phyloP scores from a whole-genome alignment of 1,140 invertebrate species.

The Drosophila setifemur region DNA sequence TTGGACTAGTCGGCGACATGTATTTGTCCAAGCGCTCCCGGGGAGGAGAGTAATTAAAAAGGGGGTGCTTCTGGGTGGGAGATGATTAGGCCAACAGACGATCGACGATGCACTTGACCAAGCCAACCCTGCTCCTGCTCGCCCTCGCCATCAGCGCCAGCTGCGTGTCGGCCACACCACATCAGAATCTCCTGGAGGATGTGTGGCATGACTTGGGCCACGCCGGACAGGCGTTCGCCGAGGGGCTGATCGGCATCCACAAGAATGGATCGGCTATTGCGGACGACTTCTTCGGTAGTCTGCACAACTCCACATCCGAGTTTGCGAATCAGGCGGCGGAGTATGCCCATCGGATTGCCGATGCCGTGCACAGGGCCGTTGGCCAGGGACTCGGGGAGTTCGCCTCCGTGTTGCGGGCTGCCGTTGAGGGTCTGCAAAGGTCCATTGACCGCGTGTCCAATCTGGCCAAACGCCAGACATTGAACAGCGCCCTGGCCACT shows the following conservation, averaged over 20 bases:
- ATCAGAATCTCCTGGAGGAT: neutral
- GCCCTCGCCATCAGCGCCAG: slow-evolving; percentile 41
- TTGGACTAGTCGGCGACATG: slow-evolving; percentile 15
- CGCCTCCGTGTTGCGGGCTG: neutral
- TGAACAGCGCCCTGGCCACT: neutral
- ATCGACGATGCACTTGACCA: slow-evolving; percentile 49
- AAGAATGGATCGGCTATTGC: slow-evolving; percentile 4
- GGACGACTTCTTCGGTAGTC: neutral
- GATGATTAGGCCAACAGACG: slow-evolving; percentile 15
- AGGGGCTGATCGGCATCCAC: neutral
- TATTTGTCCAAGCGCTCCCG: slow-evolving; percentile 2
- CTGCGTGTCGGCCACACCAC: slow-evolving; percentile 19
- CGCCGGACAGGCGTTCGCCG: slow-evolving; percentile 6
- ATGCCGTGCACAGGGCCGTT: slow-evolving; percentile 13
- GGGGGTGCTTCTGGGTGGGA: neutral
- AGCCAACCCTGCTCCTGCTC: slow-evolving; percentile 44
- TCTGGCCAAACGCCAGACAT: neutral
- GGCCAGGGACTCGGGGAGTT: neutral
- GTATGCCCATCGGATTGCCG: neutral
- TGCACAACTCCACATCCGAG: neutral
- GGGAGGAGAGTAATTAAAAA: slow-evolving; percentile 42
- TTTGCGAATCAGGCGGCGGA: neutral
- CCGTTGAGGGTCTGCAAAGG: neutral
- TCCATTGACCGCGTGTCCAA: neutral
- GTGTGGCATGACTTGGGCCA: slow-evolving; percentile 14